Conservation (phyloP, 35 echinoderm and acorn worm species). For the Ophioderma brevispina region DNA sequence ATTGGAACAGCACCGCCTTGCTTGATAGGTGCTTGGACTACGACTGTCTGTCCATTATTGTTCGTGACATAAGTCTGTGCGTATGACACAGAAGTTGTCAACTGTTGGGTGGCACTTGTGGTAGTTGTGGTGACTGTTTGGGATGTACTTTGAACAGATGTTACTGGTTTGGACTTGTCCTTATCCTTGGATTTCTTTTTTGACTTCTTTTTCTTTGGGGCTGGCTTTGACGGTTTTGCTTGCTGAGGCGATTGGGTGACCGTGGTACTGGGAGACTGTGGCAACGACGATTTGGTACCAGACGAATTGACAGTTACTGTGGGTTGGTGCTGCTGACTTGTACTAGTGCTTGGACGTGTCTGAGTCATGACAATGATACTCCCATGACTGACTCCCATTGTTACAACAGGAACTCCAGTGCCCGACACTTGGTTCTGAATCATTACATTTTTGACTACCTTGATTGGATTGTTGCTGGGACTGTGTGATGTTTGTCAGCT, state of each 20-base stretch:
- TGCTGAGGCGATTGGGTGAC: slow-evolving; percentile 10
- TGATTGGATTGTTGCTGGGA: not conserved
- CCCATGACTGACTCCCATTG: slow-evolving; percentile 75
- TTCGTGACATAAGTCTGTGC: not conserved
- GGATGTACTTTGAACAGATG: not conserved
- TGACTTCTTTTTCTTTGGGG: not conserved
- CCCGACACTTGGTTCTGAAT: slow-evolving; percentile 40
- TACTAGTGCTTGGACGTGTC: not conserved
- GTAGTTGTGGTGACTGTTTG: not conserved
- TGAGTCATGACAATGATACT: slow-evolving; percentile 90
- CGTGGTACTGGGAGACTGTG: not conserved
- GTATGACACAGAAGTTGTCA: not conserved
- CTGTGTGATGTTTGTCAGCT: slow-evolving; percentile 22
- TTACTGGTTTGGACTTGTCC: not conserved
- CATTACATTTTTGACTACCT: slow-evolving; percentile 33
- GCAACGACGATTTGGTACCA: not conserved
- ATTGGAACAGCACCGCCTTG: not conserved
- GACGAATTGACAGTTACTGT: not conserved
- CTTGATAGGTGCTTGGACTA: not conserved
- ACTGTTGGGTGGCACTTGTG: not conserved
- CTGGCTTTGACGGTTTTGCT: slow-evolving; percentile 6
- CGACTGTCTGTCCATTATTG: not conserved
- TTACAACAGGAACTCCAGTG: slow-evolving; percentile 75
- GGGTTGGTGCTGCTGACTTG: slow-evolving; percentile 24
- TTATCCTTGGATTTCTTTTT: not conserved